A percentile compares a stretch with the other conserved stretches of the same genome.
phyloP scores from a whole-genome alignment of 2,797 vertebrate genomes.

The Lacerta viridis region DNA sequence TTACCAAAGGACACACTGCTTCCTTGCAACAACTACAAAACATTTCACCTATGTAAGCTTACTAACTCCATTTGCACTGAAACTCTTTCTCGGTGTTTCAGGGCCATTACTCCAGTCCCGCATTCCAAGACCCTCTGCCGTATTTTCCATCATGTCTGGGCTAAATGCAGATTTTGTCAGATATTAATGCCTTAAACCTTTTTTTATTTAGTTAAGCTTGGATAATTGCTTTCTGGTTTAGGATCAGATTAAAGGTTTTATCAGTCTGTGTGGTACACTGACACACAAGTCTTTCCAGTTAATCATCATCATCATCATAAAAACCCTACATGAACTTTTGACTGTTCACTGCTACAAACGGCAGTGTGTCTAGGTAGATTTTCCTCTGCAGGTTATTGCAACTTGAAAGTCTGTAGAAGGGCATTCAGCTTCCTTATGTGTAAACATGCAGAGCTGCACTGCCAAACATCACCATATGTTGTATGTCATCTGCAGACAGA shows the following conservation, averaged over 20 bases:
- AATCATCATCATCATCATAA: slow-evolving; percentile 1
- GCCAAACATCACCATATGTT: no score
- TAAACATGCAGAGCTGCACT: no score
- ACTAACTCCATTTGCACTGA: background rate
- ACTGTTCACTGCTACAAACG: background rate
- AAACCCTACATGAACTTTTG: slow-evolving; percentile 11
- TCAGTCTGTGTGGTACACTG: background rate
- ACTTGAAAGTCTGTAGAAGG: background rate
- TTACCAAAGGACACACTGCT: background rate
- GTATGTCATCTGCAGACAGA: no score
- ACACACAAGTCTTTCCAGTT: slow-evolving; percentile 25
- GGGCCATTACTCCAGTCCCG: background rate
- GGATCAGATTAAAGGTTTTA: slow-evolving; percentile 39
- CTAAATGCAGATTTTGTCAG: slow-evolving; percentile 18
- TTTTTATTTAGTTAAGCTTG: slow-evolving; percentile 38
- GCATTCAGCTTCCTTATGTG: no score
- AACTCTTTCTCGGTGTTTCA: background rate
- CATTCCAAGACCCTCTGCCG: background rate
- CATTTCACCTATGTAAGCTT: background rate
- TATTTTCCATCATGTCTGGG: background rate
- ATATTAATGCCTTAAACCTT: slow-evolving; percentile 30
- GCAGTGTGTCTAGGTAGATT: background rate
- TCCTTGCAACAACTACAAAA: background rate
- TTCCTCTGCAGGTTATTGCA: background rate
- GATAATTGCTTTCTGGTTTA: slow-evolving; percentile 35